phyloP scores from a whole-genome alignment of 2,113 vertebrate genomes.

The Centropus bengalensis region DNA sequence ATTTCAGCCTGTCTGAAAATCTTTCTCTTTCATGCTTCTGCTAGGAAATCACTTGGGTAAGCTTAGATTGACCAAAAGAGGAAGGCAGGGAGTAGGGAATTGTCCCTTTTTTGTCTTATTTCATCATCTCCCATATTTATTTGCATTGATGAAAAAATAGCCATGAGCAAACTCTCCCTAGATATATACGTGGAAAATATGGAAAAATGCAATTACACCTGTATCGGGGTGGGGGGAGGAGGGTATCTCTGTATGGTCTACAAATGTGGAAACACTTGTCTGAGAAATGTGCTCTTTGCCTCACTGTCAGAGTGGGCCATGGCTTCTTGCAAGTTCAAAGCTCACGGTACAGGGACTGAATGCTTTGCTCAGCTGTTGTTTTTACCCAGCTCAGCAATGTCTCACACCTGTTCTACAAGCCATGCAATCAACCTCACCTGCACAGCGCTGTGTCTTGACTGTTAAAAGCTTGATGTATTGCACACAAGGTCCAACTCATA shows the following conservation, averaged over 20 bases:
- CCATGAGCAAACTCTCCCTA: background rate
- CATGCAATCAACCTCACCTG: background rate
- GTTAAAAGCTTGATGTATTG: constrained; percentile 32
- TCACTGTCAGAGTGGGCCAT: background rate
- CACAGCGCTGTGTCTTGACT: background rate
- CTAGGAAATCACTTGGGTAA: background rate
- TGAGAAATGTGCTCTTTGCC: background rate
- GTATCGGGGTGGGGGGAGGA: too few relatives aligned
- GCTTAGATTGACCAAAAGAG: background rate
- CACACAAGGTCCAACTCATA: background rate
- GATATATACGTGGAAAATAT: background rate
- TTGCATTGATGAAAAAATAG: background rate
- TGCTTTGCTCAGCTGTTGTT: constrained; percentile 6
- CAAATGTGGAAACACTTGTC: background rate
- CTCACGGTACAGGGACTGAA: background rate
- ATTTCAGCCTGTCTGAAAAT: background rate
- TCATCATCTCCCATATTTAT: background rate
- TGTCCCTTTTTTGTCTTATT: background rate
- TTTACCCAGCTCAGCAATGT: background rate
- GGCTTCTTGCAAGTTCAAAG: background rate
- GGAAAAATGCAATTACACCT: background rate
- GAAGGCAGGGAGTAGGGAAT: background rate
- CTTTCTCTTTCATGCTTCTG: background rate
- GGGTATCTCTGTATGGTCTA: background rate
- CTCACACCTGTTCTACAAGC: background rate